Evolutionary conservation across 2,797 vertebrate species (phyloP), one percentile per base, ranked within the genome.

Genomic region (Microctenopoma steveboyesi): DNA sequence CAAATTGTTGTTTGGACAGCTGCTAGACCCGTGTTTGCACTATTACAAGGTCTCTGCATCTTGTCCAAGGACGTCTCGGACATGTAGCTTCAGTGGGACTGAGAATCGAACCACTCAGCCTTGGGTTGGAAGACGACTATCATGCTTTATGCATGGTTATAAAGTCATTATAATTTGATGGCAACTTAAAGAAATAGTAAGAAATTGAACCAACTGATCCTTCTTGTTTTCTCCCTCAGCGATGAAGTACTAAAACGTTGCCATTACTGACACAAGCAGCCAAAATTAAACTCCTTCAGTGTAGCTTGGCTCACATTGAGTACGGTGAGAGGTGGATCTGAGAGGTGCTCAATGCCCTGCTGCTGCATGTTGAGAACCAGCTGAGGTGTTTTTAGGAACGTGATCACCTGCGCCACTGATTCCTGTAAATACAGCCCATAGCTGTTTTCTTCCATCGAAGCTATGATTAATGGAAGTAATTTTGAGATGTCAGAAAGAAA

Each of bases 391-490:
- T 79, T 68, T 51, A 75, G 63, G 45, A 68, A 55, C 61, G 53
- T 79, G 76, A 84, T 85, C 78, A 82, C 79, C 76, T 77, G 70
- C 79, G 80, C 47, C 79, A 85, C 60, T 79, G 78, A 79, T 67
- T 88, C 64, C 72, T 53, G 71, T 82, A 84, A 89, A 86, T 67
- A 72, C 57, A 73, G 56, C 50, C 43, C 37, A 46, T 58, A 57
- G 70, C 60, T 47, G 55, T 69, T 83, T 74, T 42, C 69, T 55
- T 76, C 64, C 35, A 64, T 35, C 49, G 48, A 37, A 53, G 45
- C 33, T 14, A 45, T 68, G 74, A 81, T 79, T 79, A 77, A 88
- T 85, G 70, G 64, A 72, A 69, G 78, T 69, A 50, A 82, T 87
- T 84, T 72, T 69, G 16, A 72, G 37, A 70, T 62, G 72, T 74